Conservation (phyloP, 2,797 vertebrate species). For the Rhyacichthys aspro region DNA sequence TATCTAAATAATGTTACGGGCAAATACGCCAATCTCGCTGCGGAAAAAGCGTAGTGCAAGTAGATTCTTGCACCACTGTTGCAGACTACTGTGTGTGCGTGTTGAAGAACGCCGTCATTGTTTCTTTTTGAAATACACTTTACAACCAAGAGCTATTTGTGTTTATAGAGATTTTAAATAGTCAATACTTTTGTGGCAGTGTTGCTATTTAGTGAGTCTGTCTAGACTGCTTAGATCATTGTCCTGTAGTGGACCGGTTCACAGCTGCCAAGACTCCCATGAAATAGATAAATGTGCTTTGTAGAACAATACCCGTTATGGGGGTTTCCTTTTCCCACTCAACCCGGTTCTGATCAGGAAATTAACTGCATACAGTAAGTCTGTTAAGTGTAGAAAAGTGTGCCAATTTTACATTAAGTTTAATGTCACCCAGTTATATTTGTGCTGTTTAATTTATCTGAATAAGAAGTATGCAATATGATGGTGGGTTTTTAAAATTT, state of each 20-base stretch:
- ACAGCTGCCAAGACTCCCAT: conserved; percentile 46
- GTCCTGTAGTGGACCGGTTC: not conserved
- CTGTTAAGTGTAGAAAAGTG: not conserved
- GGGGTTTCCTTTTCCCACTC: not conserved
- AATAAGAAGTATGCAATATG: not conserved
- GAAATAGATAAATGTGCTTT: not conserved
- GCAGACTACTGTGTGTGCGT: too few species aligned
- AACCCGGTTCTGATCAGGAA: not conserved
- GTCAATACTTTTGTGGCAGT: not conserved
- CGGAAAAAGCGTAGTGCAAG: not conserved
- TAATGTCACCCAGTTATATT: not conserved
- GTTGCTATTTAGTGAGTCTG: not conserved
- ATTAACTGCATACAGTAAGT: not conserved
- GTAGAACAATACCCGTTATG: conserved; percentile 7
- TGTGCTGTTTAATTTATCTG: not conserved
- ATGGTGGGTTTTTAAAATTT: not conserved
- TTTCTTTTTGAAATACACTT: too few species aligned
- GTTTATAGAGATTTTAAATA: too few species aligned
- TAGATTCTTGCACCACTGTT: too few species aligned
- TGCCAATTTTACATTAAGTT: not conserved
- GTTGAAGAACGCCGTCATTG: too few species aligned
- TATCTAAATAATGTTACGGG: not conserved
- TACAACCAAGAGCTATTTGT: too few species aligned
- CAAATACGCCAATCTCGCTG: not conserved
- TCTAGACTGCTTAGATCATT: not conserved